phyloP scores from a whole-genome alignment of 2,888 invertebrate genomes.

The Minunthozetes semirufus region DNA sequence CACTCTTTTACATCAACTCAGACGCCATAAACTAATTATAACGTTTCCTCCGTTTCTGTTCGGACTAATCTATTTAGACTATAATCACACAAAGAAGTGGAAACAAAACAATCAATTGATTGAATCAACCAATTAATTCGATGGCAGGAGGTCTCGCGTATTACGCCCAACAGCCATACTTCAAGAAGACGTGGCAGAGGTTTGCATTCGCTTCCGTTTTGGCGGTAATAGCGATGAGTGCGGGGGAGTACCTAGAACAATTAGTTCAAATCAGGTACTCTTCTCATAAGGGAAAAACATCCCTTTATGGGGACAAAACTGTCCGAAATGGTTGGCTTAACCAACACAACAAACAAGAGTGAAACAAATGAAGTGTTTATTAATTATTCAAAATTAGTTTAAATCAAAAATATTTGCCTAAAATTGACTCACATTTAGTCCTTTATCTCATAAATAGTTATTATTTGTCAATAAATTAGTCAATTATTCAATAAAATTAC shows the following conservation, averaged over 20 bases:
- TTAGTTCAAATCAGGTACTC: neutral
- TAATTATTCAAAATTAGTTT: too few relatives aligned
- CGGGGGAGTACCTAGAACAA: neutral
- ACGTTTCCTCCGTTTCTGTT: conserved; percentile 26
- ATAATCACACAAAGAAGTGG: conserved; percentile 26
- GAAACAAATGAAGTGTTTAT: too few relatives aligned
- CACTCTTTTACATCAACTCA: conserved; percentile 3
- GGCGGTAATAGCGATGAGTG: neutral
- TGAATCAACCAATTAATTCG: neutral
- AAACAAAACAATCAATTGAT: neutral
- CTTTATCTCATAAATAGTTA: too few relatives aligned
- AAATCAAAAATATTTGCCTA: too few relatives aligned
- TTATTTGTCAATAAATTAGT: too few relatives aligned
- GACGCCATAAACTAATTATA: conserved; percentile 4
- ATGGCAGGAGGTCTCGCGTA: neutral
- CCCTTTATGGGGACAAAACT: conserved; percentile 15
- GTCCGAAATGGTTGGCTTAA: neutral
- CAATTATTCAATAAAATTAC: too few relatives aligned
- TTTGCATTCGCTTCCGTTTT: neutral
- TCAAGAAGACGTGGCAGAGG: conserved; percentile 18
- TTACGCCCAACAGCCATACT: neutral
- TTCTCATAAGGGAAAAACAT: conserved; percentile 12
- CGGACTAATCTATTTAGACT: conserved; percentile 14
- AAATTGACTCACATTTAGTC: too few relatives aligned
- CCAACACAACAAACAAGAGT: neutral